Base-by-base conservation (phyloP, 2,888 invertebrate species). In the Myopa tessellatipennis region DNA sequence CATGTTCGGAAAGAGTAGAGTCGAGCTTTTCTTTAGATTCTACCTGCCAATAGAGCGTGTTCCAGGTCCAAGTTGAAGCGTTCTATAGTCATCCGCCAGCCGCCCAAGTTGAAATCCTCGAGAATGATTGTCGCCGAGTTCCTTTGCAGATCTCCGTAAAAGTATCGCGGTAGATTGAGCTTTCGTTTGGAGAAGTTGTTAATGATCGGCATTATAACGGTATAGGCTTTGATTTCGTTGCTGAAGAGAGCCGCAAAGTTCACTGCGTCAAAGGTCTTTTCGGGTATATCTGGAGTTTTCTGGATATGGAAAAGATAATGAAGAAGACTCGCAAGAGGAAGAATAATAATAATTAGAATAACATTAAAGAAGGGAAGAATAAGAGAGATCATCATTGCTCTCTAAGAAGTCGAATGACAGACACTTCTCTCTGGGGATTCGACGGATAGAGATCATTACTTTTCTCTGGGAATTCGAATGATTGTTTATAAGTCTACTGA, bases 141-240 rank as follows among this genome's bases (percentile, higher is more conserved):
- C 0, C 63, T 63, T 16, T 84, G 79, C 4, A 85, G 78, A 36
- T 85, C 82, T 38, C 86, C 86, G 77, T 87, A 86, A 61, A 83
- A 88, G 78, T 85, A 88, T 68, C 82, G 86, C 14, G 88, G 86
- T 4, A 85, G 83, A 2, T 83, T 80, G 4, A 85, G 79, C 1
- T 81, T 74, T 0, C 77, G 79, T 0, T 83, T 79, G 4, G 82
- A 76, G 34, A 82, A 77, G 5, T 82, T 65, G 18, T 84, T 82
- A 3, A 89, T 52, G 2, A 82, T 81, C 4, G 89, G 88, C 26
- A 88, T 72, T 3, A 89, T 83, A 34, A 81, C 81, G 0, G 83
- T 85, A 50, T 89, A 89, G 3, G 85, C 86, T 4, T 78, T 58
- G 10, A 88, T 85, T 82, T 89, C 89, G 78, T 89, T 89, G 63